Base-by-base conservation (phyloP, 1,140 invertebrate genomes). In the Dendroctonus valens region DNA sequence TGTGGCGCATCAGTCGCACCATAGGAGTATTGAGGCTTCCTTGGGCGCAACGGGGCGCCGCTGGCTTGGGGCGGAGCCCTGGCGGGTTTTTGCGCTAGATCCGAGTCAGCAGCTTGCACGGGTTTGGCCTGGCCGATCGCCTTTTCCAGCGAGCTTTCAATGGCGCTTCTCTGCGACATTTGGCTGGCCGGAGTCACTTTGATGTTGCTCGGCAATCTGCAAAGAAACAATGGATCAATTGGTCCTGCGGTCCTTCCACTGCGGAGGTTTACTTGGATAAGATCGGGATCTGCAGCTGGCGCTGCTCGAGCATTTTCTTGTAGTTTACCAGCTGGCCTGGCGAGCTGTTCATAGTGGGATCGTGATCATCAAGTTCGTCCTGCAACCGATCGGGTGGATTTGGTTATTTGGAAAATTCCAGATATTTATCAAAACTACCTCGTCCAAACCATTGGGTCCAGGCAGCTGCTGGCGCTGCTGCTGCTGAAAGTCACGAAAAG, bases 361-460 rank as follows among this genome's bases (percentile, higher is more conserved):
- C 64, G 39, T 66, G 64, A 59, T 66, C 64, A 44, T 66, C 64
- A 6, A 66, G 40, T 48, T 66, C 64, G 4, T 59, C 55, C 64
- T 66, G 54, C 51, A 65, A 64, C 40, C 7, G 7, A 48, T 11
- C 26, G 26, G 26, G 26, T 26, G 26, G 1, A 26, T 26, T 26
- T n/a, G n/a, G 26, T 26, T 2, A 26, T 26, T 26, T 26, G 26
- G 26, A 26, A 26, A 26, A 26, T 26, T 26, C 26, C 26, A 26
- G 26, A 26, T 26, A 26, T 26, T 26, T 26, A 26, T 26, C 26
- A 26, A 26, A 26, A 26, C 26, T 26, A 26, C 26, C 26, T 26
- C 26, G 26, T 26, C 26, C 26, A 26, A 26, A 26, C 26, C 26
- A 9, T 46, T 46, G 12, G 8, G 11, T n/a, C 53, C 37, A 55